A percentile compares a stretch with the other conserved stretches of the same genome.
Evolutionary conservation across 2,113 vertebrate species (phyloP).

Genomic region (Mionectes macconnelli): DNA sequence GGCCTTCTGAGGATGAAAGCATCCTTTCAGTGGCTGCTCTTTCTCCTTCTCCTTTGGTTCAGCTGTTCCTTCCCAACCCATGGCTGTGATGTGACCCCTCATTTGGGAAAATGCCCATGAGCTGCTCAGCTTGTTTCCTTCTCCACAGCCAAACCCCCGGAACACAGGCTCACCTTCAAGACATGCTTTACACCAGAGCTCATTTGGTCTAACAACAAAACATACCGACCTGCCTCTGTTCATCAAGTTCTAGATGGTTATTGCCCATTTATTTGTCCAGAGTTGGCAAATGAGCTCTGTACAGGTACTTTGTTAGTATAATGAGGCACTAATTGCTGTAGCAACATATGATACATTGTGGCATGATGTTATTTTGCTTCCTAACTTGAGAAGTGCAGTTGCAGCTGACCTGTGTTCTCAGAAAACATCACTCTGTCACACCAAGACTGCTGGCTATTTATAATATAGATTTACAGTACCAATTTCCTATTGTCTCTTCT

Average conservation of each 20-base stretch:
- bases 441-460: background rate
- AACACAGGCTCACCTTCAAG: background rate
- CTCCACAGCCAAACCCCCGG: background rate
- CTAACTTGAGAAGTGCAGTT: background rate
- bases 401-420: background rate
- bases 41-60: background rate
- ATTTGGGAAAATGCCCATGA: background rate
- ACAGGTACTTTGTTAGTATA: constrained; percentile 22
- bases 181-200: background rate
- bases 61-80: background rate
- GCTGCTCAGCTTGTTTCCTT: background rate
- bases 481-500: background rate
- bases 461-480: background rate
- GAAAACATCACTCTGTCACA: background rate
- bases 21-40: background rate
- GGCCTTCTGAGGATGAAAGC: background rate
- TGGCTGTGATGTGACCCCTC: background rate
- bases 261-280: background rate
- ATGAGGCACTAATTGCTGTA: constrained; percentile 24
- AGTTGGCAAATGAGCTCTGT: background rate
- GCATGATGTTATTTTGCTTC: background rate
- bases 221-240: background rate
- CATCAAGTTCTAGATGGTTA: background rate
- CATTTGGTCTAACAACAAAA: background rate
- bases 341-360: background rate